These are phyloP conservation scores for Petromus typicus DNA, from an alignment of 2,113 vertebrate species.

Conservation along the genomic window DNA sequence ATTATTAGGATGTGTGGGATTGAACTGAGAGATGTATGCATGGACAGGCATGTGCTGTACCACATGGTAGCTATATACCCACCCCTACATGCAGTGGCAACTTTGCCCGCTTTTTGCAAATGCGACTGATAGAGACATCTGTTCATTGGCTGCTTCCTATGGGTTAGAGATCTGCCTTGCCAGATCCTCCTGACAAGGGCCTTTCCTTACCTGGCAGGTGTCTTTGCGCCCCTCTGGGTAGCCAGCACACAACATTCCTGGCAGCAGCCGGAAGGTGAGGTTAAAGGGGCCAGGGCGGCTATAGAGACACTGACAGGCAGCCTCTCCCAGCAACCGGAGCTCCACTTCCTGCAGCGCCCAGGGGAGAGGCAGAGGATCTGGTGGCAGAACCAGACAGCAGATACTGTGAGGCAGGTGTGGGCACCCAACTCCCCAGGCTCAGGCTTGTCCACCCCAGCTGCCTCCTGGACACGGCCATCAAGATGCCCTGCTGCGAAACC, in stretches of 20 bases:
- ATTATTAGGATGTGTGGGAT: neutral
- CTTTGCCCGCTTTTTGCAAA: neutral
- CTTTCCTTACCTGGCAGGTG: constrained; percentile 71
- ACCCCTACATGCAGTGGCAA: neutral
- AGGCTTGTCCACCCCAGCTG: neutral
- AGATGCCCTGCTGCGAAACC: neutral
- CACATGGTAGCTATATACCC: neutral
- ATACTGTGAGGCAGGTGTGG: neutral
- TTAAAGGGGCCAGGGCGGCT: constrained; percentile 60
- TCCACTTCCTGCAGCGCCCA: constrained; percentile 76
- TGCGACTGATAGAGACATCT: constrained; percentile 3
- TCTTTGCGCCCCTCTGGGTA: constrained; percentile 72
- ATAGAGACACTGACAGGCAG: constrained; percentile 78
- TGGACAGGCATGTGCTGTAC: neutral
- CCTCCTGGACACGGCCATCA: neutral
- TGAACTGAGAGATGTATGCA: neutral
- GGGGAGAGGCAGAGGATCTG: constrained; percentile 64
- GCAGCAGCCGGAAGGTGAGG: constrained; percentile 62
- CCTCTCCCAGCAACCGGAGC: constrained; percentile 62
- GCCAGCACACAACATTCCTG: constrained; percentile 81
- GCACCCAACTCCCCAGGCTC: neutral
- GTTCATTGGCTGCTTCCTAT: neutral
- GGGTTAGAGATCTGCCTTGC: neutral
- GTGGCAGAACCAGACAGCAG: constrained; percentile 36
- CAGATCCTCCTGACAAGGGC: neutral